Evolutionary conservation across 37 sponge, comb jelly and placozoan genomes (phyloP), one percentile per base, ranked within the genome.

Genomic region (Hexactinellida sp.): DNA sequence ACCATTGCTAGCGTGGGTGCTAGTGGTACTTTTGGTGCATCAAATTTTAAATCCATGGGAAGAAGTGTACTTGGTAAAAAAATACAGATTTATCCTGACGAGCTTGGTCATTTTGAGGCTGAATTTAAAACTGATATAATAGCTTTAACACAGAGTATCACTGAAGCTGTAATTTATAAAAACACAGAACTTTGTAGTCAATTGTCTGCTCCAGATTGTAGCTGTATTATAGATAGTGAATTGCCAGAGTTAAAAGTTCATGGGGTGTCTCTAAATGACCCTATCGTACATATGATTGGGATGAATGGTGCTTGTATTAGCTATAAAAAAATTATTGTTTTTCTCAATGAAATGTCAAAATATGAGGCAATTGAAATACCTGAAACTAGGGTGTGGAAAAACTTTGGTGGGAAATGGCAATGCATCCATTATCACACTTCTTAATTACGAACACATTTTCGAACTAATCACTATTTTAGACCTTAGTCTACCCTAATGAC

Each of bases 351-450:
- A 21, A 23, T 21, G 3, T 23, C 32, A 28, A 63, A 63, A n/a
- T 63, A 63, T 63, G 76, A 3, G 13, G 34, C 32, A 32, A 23
- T 63, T 32, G 34, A 63, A 7, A 63, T 63, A 23, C 76, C 76
- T 21, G 97, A 96, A 54, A 96, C 93, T 32, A 38, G 97, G 36
- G 89, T 96, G 25, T 96, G 97, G 97, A 84, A 96, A 86, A 89
- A 91, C 39, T 84, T 87, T 55, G 89, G 82, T 85, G 84, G 71
- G 0, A 86, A 87, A n/a, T 96, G 97, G 97, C 91, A 89, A 37
- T 91, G 92, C 88, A 85, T 94, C 54, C 97, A 96, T 39, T 86
- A 87, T 38, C 97, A 96, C 84, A 86, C 93, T 37, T 93, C 97
- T n/a, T 32, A 51, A 32, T 63, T 28, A 63, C 30, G 25, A 19